These are phyloP conservation scores for Psittacara wagleri DNA, from an alignment of 2,113 vertebrate genomes.

Conservation along the genomic window DNA sequence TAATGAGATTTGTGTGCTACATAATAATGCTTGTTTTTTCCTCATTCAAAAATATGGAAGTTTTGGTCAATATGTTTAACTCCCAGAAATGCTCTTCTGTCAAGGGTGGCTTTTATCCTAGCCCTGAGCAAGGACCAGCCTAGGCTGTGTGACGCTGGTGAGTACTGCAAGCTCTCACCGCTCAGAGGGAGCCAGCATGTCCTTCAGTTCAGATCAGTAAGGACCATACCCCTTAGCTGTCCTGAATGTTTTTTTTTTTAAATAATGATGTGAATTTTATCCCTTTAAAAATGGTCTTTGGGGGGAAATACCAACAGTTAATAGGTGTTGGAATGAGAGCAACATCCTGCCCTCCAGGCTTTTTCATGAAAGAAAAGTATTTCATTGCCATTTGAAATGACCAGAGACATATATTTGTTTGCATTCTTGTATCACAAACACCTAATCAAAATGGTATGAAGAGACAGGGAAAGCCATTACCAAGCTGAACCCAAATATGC, in stretches of 20 bases:
- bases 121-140: neutral
- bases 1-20: neutral
- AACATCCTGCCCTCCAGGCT: neutral
- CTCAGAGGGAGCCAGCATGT: neutral
- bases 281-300: neutral
- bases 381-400: neutral
- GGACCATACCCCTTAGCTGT: neutral
- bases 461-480: conserved; percentile 22
- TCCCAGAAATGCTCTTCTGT: neutral
- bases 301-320: neutral
- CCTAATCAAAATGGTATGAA: conserved; percentile 15
- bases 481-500: conserved; percentile 19
- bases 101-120: neutral
- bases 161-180: rapidly evolving
- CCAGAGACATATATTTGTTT: neutral
- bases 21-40: neutral
- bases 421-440: neutral
- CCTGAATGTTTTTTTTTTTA: neutral
- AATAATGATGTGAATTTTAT: neutral
- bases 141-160: rapidly evolving
- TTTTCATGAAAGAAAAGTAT: neutral
- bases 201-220: neutral
- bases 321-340: neutral
- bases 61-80: neutral
- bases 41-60: neutral